Conservation (phyloP, 2,888 invertebrate genomes). For the Drosophila testacea region DNA sequence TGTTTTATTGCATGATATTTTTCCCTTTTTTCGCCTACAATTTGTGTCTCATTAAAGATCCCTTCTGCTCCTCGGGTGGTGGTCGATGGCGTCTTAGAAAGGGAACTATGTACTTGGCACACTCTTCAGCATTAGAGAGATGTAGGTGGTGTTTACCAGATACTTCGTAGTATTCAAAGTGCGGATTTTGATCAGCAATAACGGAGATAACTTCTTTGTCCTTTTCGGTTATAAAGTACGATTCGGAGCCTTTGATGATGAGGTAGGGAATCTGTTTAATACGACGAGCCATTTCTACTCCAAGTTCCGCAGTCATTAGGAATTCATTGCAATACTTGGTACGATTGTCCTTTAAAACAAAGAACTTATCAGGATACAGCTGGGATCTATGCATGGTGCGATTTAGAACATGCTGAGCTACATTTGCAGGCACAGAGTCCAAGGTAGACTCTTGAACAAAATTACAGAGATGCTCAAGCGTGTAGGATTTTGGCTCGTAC, state of each 20-base stretch:
- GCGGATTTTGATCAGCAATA: neutral
- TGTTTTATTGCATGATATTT: too few species aligned
- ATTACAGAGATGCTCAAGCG: neutral
- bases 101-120: conserved; percentile 2
- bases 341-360: neutral
- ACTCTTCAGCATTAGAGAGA: neutral
- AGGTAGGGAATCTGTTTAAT: conserved; percentile 5
- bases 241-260: conserved; percentile 7
- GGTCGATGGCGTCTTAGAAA: conserved; percentile 3
- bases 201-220: neutral
- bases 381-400: neutral
- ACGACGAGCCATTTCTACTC: conserved; percentile 1
- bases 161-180: conserved; percentile 1
- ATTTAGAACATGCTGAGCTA: conserved; percentile 4
- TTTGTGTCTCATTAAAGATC: neutral
- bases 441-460: neutral
- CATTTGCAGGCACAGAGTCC: neutral
- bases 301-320: neutral
- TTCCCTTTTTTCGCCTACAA: too few species aligned
- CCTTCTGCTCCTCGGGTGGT: neutral
- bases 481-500: neutral
- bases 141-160: conserved; percentile 1
- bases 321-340: conserved; percentile 2
- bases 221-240: neutral
- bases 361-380: conserved; percentile 10